Base-by-base conservation (phyloP, 1,140 invertebrate species). In the Samia ricini region DNA sequence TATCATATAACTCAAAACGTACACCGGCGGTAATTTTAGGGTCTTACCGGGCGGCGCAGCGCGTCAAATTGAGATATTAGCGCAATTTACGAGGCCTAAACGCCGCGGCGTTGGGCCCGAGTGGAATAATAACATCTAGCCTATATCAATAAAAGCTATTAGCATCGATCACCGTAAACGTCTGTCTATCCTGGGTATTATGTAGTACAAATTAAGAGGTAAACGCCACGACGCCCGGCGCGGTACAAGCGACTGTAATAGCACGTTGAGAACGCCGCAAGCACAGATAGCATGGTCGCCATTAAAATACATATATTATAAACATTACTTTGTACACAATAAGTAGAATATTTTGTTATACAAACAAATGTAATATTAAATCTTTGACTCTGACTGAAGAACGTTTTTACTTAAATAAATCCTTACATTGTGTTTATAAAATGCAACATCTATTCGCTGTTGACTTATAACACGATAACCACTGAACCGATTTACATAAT, bases 141-240 rank as follows among this genome's bases (percentile, higher is more conserved):
- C 76, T 88, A 83, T 88, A 88, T 85, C 85, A 88, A 88, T 88
- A 88, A 88, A 85, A 77, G 79, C 80, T 76, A 88, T 88, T 88
- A 88, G 63, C 80, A 85, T 85, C 81, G 79, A 88, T 85, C 85
- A 82, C 72, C 52, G 68, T 85, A 84, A 84, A 73, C 80, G 84
- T 81, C 78, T 81, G 79, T 84, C 74, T n/a, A n/a, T n/a, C n/a
- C n/a, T 71, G 69, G 72, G 74, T 75, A 81, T 42, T 84, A 55
- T 55, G 10, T 83, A 77, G 73, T 64, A 77, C 67, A 74, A 84
- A 86, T 84, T 84, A 78, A 80, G n/a, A n/a, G 79, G 81, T 84
- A 86, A 84, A 81, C 77, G 77, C 71, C 68, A 62, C 66, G 75
- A 62, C 66, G 75, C 68, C 69, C 60, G 22, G 52, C 52, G 21